Evolutionary conservation across 1,140 invertebrate species (phyloP).

Genomic region (Anoplophora glabripennis): DNA sequence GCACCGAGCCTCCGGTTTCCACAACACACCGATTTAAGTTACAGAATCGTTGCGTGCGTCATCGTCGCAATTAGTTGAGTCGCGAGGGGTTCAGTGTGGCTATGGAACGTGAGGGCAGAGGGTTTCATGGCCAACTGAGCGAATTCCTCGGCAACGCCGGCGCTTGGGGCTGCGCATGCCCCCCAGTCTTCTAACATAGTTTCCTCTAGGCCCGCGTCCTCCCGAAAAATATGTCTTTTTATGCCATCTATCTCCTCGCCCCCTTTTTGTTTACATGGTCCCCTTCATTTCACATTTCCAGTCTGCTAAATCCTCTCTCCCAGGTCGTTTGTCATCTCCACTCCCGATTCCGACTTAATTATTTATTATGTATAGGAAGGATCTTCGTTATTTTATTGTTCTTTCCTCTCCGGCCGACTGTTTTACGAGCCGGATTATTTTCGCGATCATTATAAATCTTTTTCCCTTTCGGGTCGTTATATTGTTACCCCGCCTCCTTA

Average conservation of each 20-base stretch:
- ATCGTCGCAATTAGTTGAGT: too few species aligned
- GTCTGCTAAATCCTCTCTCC: constrained; percentile 37
- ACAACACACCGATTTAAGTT: too few species aligned
- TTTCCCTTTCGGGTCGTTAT: too few species aligned
- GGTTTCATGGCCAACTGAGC: constrained; percentile 30
- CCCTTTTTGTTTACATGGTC: constrained; percentile 39
- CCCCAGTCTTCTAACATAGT: constrained; percentile 27
- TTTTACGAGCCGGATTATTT: too few species aligned
- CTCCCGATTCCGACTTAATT: constrained; percentile 10
- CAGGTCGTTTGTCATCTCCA: constrained; percentile 35
- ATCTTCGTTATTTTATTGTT: too few species aligned
- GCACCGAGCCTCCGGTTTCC: too few species aligned
- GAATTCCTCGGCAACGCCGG: constrained; percentile 30
- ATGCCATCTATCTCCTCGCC: constrained; percentile 36
- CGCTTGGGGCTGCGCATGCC: constrained; percentile 31
- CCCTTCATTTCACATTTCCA: constrained; percentile 39
- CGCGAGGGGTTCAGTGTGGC: too few species aligned
- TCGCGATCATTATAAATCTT: too few species aligned
- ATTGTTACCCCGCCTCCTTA: too few species aligned
- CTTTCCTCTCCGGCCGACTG: too few species aligned
- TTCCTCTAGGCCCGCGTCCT: constrained; percentile 25
- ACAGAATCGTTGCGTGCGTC: too few species aligned
- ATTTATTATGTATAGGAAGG: too few species aligned
- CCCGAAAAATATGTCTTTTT: constrained; percentile 38
- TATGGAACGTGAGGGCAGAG: background rate